phyloP scores from a whole-genome alignment of 1,140 invertebrate genomes.

The Andricus grossulariae region DNA sequence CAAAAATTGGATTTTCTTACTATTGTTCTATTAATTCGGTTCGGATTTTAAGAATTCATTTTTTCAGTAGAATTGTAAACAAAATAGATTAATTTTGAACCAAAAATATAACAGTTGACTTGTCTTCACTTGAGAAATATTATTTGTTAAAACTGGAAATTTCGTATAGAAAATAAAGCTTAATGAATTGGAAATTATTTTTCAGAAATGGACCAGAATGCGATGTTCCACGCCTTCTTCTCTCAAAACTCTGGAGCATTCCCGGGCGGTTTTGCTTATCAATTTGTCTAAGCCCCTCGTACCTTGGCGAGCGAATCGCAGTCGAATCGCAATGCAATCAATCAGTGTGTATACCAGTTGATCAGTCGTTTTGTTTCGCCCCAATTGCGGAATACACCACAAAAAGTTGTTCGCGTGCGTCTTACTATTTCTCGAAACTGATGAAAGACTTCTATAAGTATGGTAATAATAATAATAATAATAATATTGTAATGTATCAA shows the following conservation, averaged over 20 bases:
- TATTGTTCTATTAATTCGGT: too few species aligned
- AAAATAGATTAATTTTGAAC: too few species aligned
- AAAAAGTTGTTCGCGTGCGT: neutral
- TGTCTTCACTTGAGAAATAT: too few species aligned
- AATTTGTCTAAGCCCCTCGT: neutral
- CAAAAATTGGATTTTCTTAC: too few species aligned
- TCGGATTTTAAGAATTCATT: too few species aligned
- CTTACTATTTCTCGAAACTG: slow-evolving; percentile 11
- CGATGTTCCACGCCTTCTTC: slow-evolving; percentile 89
- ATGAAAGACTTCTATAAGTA: slow-evolving; percentile 26
- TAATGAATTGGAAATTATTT: slow-evolving; percentile 52
- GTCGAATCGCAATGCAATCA: neutral
- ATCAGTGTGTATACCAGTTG: neutral
- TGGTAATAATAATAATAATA: slow-evolving; percentile 7
- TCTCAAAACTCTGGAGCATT: slow-evolving; percentile 15
- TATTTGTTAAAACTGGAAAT: too few species aligned
- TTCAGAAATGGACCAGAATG: slow-evolving; percentile 85
- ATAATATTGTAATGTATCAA: slow-evolving; percentile 1
- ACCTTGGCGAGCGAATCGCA: neutral
- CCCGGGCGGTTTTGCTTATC: slow-evolving; percentile 29
- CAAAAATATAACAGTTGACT: too few species aligned
- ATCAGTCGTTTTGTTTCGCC: neutral
- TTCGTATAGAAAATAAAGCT: too few species aligned
- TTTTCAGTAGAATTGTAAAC: too few species aligned
- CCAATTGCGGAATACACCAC: neutral